Base-by-base conservation (phyloP, 2,797 vertebrate genomes). In the Pantherophis vulpinus region DNA sequence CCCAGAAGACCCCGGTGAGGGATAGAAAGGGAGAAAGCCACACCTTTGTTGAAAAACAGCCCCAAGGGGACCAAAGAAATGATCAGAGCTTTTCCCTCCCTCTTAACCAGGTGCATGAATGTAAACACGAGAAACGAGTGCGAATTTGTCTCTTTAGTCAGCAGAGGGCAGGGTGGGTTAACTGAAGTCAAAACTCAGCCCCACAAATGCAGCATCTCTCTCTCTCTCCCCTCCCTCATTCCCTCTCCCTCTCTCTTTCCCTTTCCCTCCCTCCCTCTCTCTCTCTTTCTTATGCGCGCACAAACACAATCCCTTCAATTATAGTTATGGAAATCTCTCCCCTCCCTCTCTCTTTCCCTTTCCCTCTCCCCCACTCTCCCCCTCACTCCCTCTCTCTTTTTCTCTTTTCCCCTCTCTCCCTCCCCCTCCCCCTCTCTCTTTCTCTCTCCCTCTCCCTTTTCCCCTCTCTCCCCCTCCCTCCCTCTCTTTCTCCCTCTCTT, bases 361-460 rank as follows among this genome's bases (percentile, higher is more conserved):
- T 0, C 61, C 0, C 29, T 0, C 66, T 16, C 29, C 0, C 29
- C 9, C 2, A 5, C 63, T n/a, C 4, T 14, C 29, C 5, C 11
- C 3, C 11, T 63, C 61, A 2, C 61, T 2, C 61, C 0, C 23
- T 1, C 23, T 10, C 51, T 6, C 8, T 51, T 6, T 51, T 6
- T 10, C 8, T 9, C 51, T 7, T 1, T 51, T 1, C 3, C 0
- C 0, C 29, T 5, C 29, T 14, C 12, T n/a, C 11, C 5, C 27
- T 14, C 1, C 12, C 27, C 27, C 27, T 61, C 20, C 16, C 59
- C 23, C 58, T 2, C 6, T 8, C 20, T 23, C 1, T 37, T 37
- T 2, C 37, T 37, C 37, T 37, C 37, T 2, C 37, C 37, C 37
- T 37, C 37, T 37, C 37, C 37, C 37, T n/a, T n/a, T n/a, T n/a